phyloP scores from a whole-genome alignment of 2,888 invertebrate species.

The Spilarctia lutea region DNA sequence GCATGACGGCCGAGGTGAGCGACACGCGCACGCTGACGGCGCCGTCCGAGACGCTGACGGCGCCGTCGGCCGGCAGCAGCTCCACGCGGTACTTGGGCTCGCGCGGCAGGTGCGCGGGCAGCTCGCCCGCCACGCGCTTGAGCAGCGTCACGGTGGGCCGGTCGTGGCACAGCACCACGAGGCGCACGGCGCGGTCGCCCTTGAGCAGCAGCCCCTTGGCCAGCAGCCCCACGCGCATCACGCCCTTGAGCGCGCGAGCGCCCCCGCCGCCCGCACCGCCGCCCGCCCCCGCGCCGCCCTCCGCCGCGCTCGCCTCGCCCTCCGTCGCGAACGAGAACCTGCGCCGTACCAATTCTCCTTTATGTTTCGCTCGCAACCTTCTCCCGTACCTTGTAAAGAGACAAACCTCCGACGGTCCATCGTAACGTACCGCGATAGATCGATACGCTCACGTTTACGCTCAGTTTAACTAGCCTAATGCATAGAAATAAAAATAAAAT shows the following conservation, averaged over 20 bases:
- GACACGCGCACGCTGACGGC: constrained; percentile 94
- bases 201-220: constrained; percentile 93
- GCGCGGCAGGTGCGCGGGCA: constrained; percentile 91
- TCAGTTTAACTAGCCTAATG: too few relatives aligned
- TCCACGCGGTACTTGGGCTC: constrained; percentile 92
- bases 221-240: constrained; percentile 97
- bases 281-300: constrained; percentile 78
- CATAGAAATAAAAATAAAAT: too few relatives aligned
- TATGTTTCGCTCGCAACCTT: too few relatives aligned
- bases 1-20: constrained; percentile 96
- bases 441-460: too few relatives aligned
- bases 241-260: constrained; percentile 94
- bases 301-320: constrained; percentile 71
- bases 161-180: constrained; percentile 98
- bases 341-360: not conserved
- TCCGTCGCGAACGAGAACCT: constrained; percentile 81
- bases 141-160: constrained; percentile 96
- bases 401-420: too few relatives aligned
- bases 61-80: constrained; percentile 94
- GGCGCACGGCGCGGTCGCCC: constrained; percentile 95
- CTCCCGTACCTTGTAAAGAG: too few relatives aligned
- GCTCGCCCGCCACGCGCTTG: constrained; percentile 93
- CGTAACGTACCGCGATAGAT: too few relatives aligned
- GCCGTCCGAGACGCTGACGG: constrained; percentile 93
- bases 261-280: constrained; percentile 58